Base-by-base conservation (phyloP, 2,113 vertebrate genomes). In the Otus sunia region DNA sequence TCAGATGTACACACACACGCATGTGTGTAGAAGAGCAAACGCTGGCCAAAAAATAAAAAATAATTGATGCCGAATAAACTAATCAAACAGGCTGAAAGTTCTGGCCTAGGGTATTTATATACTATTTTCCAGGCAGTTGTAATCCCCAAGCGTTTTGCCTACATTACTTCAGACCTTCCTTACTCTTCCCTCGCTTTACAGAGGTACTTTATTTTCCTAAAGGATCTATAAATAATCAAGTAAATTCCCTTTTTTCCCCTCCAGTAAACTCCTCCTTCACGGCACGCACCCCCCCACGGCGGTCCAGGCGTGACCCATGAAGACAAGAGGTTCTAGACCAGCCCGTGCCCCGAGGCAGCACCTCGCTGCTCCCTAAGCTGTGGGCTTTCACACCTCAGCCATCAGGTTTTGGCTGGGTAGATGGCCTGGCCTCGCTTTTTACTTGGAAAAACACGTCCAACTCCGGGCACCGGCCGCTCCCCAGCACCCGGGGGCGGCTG, bases 21-120 rank as follows among this genome's bases (percentile, higher is more conserved):
- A 5, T 10, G 88, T 50, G 86, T 67, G 78, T 91, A 89, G 79
- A 97, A 97, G 96, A 98, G 97, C 97, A 96, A 98, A 95, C 32
- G 96, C 97, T 92, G 94, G 94, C 97, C 41, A 74, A 95, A 92
- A 86, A 50, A 39, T 16, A 32, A 62, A 29, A 79, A 60, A 16
- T n/a, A 30, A 96, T 4, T 4, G 47, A 77, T n/a, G 67, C 78
- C n/a, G 63, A 96, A 95, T 20, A 95, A 92, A 92, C 50, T 58
- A 79, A 94, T 83, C 81, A 63, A 96, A 92, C 74, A 96, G 96
- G 96, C 91, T 94, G 95, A 97, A 90, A 83, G 85, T 86, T 96
- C 97, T 92, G 96, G 92, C 94, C 96, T 96, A 59, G 23, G 55
- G 79, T 64, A 96, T 96, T 94, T 62, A 53, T 9, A 41, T 5